Evolutionary conservation across 2,888 invertebrate genomes (phyloP), one percentile per base, ranked within the genome.

Genomic region (Neelides folsomi): DNA sequence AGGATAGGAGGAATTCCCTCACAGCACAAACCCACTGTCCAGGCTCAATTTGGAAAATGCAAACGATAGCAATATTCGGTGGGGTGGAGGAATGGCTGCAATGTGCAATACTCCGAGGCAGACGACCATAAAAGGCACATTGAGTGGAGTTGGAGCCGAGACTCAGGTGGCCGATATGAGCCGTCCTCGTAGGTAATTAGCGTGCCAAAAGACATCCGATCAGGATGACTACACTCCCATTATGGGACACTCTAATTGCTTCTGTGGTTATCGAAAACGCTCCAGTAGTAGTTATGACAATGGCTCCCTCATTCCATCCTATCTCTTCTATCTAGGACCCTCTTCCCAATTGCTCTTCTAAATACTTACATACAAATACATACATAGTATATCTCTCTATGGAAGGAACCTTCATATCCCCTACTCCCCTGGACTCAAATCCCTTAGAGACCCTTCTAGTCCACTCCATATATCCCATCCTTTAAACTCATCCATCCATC

Each of bases 221-320:
- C 56, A 54, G 52, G 53, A 56, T 53, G 56, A 47, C 50, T 56
- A 51, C 50, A 51, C 52, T 46, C 47, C 51, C 58, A 56, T 58
- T 54, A 58, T 46, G 56, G 51, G 47, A 51, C 43, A 55, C 56
- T 58, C 54, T 59, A 59, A 59, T 59, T 59, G 59, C 59, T 57
- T 57, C 54, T 55, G 53, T 50, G 55, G 55, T 55, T 58, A 53
- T 55, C 57, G 55, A 55, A 57, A 55, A 53, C 49, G 52, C 51
- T 51, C 46, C 50, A 47, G 50, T 51, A 44, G 27, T 47, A 44
- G 46, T 51, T 50, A 54, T 49, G 48, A 49, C 47, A 44, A 51
- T 54, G 47, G 43, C 49, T 53, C 43, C 56, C 40, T 39, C 42
- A 41, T 49, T 45, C 43, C 16, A 41, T 46, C 40, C 37, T 20